Evolutionary conservation across 2,113 vertebrate genomes (phyloP).

Genomic region (Xiphias gladius): DNA sequence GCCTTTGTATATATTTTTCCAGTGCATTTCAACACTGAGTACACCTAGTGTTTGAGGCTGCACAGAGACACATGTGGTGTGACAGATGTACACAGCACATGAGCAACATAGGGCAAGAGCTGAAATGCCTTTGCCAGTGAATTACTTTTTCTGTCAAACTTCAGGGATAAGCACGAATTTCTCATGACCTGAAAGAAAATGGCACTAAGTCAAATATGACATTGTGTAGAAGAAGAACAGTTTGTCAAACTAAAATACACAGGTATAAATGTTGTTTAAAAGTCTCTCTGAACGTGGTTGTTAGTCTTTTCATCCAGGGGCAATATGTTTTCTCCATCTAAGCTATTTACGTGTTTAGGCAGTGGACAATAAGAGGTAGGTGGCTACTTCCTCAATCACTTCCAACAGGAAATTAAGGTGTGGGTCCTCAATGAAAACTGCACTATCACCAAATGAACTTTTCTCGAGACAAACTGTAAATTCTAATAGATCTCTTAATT

Average conservation of each 20-base stretch:
- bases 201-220: background rate
- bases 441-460: slow-evolving; percentile 73
- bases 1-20: slow-evolving; percentile 81
- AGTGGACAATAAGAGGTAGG: slow-evolving; percentile 82
- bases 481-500: slow-evolving; percentile 24
- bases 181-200: slow-evolving; percentile 26
- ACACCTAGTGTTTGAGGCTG: slow-evolving; percentile 70
- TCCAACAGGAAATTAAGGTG: slow-evolving; percentile 85
- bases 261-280: slow-evolving; percentile 25
- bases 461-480: slow-evolving; percentile 53
- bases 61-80: slow-evolving; percentile 70
- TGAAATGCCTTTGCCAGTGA: slow-evolving; percentile 48
- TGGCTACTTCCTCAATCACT: slow-evolving; percentile 84
- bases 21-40: slow-evolving; percentile 73
- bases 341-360: slow-evolving; percentile 77
- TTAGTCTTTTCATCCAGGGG: slow-evolving; percentile 48
- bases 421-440: slow-evolving; percentile 68
- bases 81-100: slow-evolving; percentile 74
- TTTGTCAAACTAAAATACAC: background rate
- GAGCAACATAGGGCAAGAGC: slow-evolving; percentile 68
- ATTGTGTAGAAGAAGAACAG: background rate
- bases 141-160: slow-evolving; percentile 55
- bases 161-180: slow-evolving; percentile 26
- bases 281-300: slow-evolving; percentile 11
- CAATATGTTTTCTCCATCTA: slow-evolving; percentile 77